These are phyloP conservation scores for Zonotrichia albicollis DNA, from an alignment of 2,797 vertebrate genomes.

Conservation along the genomic window DNA sequence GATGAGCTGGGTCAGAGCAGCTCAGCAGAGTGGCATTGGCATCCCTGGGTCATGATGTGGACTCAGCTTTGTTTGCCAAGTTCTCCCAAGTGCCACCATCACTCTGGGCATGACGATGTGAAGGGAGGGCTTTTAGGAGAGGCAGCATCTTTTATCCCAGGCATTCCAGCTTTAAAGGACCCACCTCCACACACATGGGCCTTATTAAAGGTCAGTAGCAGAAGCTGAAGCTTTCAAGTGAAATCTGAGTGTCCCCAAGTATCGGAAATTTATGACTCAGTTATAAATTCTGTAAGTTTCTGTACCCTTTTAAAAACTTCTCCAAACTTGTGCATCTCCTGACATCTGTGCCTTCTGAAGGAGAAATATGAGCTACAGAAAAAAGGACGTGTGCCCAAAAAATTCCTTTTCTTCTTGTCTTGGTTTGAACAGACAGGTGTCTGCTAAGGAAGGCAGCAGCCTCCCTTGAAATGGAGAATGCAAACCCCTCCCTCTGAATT, in stretches of 20 bases:
- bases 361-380: neutral
- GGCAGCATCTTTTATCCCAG: neutral
- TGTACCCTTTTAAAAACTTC: neutral
- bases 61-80: neutral
- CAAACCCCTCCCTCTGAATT: neutral
- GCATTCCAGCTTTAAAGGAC: neutral
- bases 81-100: neutral
- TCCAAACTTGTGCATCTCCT: neutral
- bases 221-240: neutral
- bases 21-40: neutral
- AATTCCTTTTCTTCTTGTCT: neutral
- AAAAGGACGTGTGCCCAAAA: neutral
- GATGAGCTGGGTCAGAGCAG: neutral
- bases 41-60: too few relatives aligned
- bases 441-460: neutral
- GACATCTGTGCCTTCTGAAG: neutral
- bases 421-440: neutral
- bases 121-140: neutral
- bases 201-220: neutral
- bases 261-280: neutral
- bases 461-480: neutral
- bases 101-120: neutral
- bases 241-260: neutral
- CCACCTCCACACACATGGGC: neutral
- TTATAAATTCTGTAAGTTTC: neutral